Evolutionary conservation across 2,113 vertebrate genomes (phyloP), one percentile per base, ranked within the genome.

Genomic region (Cathartes aura): DNA sequence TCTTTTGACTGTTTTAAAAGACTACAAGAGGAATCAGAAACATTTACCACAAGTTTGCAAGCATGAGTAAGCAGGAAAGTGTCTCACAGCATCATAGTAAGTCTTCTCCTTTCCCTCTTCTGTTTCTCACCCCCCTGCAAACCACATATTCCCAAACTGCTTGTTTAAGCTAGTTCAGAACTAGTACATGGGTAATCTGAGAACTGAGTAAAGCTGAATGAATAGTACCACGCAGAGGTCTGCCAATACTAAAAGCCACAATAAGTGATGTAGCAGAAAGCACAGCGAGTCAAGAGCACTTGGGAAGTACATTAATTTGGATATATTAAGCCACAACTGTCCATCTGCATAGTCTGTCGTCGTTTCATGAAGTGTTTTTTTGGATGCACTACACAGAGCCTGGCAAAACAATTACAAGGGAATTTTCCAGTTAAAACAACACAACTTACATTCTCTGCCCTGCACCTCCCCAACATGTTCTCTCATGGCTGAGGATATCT

Each of bases 181-280:
- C 88, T 36, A 92, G 87, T 9, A 82, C 82, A 90, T 11, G 93
- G 90, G 96, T 97, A 97, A 98, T 21, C 26, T 80, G 97, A 97
- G 96, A 87, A 76, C 1, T 9, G 27, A 92, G 75, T 21, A 71
- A 76, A 85, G 94, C 89, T 62, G 72, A 96, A 87, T 79, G 90
- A 96, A 58, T 5, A 71, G 93, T 90, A 47, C 95, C 96, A 97
- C 7, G 19, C 87, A 76, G 79, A 95, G 95, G 94, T 94, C 97
- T 98, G 97, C 97, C 97, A 98, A 59, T 6, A 68, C 30, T 62
- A 12, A 47, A 82, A 90, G 92, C 79, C 95, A 82, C 95, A 91
- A 0, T 93, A 97, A 98, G 87, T 9, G 93, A 97, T 95, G 64
- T 45, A 97, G 94, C 97, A 98, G 97, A 92, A 79, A 67, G 87